Percentiles rank a stretch among this genome's conserved stretches.
Evolutionary conservation across 2,888 invertebrate genomes (phyloP).

Genomic region (Eugnorisma glareosa): DNA sequence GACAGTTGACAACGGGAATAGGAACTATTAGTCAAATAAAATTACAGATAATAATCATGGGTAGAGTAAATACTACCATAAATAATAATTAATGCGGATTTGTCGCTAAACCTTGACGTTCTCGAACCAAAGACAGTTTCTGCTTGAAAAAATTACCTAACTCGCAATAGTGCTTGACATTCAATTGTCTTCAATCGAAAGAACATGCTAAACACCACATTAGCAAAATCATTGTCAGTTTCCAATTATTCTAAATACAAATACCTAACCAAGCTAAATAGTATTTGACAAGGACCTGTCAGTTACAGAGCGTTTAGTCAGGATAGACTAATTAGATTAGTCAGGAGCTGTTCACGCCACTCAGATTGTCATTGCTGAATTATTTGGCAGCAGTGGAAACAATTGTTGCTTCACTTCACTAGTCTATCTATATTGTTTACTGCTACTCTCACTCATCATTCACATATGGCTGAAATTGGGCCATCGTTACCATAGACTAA

Average conservation of each 20-base stretch:
- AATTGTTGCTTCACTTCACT: constrained; percentile 30
- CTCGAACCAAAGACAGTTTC: neutral
- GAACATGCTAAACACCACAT: neutral
- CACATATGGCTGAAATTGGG: neutral
- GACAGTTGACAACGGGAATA: constrained; percentile 11
- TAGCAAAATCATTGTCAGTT: neutral
- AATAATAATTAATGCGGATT: neutral
- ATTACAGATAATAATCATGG: neutral
- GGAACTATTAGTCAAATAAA: neutral
- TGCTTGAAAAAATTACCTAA: neutral
- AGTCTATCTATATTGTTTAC: neutral
- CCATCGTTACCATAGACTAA: constrained; percentile 4
- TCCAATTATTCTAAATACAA: constrained; percentile 1
- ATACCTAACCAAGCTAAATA: constrained; percentile 1
- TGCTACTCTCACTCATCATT: constrained; percentile 5
- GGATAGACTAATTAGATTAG: constrained; percentile 44
- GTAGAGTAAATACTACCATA: neutral
- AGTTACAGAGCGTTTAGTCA: neutral
- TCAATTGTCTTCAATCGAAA: neutral
- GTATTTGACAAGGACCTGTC: constrained; percentile 29
- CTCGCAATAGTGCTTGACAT: neutral
- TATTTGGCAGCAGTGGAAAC: constrained; percentile 49
- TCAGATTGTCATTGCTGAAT: constrained; percentile 44
- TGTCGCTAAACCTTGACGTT: neutral
- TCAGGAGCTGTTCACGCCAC: constrained; percentile 36